phyloP scores from a whole-genome alignment of 37 sponge, comb jelly and placozoan genomes.

The Halisarca cf. caerulea region DNA sequence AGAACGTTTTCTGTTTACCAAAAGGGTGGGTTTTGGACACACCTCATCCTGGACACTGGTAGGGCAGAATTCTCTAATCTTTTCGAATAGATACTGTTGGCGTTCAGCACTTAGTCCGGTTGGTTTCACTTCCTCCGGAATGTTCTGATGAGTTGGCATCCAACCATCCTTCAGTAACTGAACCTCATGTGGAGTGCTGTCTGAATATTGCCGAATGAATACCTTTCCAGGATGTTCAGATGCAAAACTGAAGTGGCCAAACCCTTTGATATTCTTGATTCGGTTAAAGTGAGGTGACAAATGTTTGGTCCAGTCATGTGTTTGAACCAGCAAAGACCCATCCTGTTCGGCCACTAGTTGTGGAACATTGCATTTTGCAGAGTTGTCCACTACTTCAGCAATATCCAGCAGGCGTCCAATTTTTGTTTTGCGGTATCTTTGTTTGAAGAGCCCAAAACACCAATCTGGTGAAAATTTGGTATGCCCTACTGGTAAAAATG shows the following conservation, averaged over 20 bases:
- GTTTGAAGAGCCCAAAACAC: conserved; percentile 34
- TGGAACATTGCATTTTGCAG: not conserved
- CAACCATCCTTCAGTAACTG: not conserved
- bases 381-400: not conserved
- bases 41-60: not conserved
- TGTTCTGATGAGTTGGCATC: not conserved
- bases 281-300: not conserved
- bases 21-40: no score
- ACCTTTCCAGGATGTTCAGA: not conserved
- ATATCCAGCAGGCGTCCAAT: not conserved
- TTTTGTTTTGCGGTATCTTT: conserved; percentile 6
- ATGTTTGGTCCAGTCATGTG: not conserved
- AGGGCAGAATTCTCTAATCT: conserved; percentile 35
- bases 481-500: conserved; percentile 40
- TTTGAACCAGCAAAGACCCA: not conserved
- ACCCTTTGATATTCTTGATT: not conserved
- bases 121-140: not conserved
- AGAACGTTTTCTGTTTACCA: no score
- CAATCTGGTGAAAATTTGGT: conserved; percentile 35
- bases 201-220: not conserved
- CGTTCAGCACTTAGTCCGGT: conserved; percentile 18
- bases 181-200: not conserved
- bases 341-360: not conserved
- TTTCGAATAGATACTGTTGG: conserved; percentile 33
- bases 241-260: conserved; percentile 30